Evolutionary conservation across 2,113 vertebrate species (phyloP).

Genomic region (Atherinomorus stipes): DNA sequence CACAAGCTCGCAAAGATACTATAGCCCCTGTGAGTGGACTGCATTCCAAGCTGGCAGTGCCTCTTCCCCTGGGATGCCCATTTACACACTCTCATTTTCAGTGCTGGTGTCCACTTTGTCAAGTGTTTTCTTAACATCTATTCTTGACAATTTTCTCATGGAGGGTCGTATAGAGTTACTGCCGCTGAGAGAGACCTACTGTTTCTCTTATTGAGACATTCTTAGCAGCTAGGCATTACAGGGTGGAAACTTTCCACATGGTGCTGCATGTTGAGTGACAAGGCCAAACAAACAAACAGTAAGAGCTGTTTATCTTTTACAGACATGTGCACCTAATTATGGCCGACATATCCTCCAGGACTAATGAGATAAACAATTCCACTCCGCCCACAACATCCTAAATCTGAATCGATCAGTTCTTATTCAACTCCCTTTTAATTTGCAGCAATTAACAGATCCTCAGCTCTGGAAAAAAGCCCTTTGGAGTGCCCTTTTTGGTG

Average conservation of each 20-base stretch:
- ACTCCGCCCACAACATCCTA: conserved; percentile 70
- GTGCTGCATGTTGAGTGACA: conserved; percentile 64
- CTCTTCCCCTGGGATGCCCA: conserved; percentile 45
- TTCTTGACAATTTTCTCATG: conserved; percentile 58
- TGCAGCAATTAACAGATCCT: conserved; percentile 71
- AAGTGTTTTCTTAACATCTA: conserved; percentile 64
- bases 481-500: conserved; percentile 57
- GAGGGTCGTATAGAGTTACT: conserved; percentile 48
- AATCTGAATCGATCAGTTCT: conserved; percentile 74
- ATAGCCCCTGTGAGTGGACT: conserved; percentile 39
- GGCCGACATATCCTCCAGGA: conserved; percentile 58
- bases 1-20: conserved; percentile 23
- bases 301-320: conserved; percentile 74
- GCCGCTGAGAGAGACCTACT: conserved; percentile 42
- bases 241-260: conserved; percentile 63
- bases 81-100: conserved; percentile 63
- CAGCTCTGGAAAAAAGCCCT: conserved; percentile 67
- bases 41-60: conserved; percentile 33
- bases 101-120: conserved; percentile 61
- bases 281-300: conserved; percentile 74
- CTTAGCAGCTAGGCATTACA: conserved; percentile 36
- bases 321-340: conserved; percentile 74
- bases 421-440: conserved; percentile 76
- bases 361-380: conserved; percentile 77
- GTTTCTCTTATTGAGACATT: conserved; percentile 42